Base-by-base conservation (phyloP, 2,113 vertebrate genomes). In the Etheostoma cragini region DNA sequence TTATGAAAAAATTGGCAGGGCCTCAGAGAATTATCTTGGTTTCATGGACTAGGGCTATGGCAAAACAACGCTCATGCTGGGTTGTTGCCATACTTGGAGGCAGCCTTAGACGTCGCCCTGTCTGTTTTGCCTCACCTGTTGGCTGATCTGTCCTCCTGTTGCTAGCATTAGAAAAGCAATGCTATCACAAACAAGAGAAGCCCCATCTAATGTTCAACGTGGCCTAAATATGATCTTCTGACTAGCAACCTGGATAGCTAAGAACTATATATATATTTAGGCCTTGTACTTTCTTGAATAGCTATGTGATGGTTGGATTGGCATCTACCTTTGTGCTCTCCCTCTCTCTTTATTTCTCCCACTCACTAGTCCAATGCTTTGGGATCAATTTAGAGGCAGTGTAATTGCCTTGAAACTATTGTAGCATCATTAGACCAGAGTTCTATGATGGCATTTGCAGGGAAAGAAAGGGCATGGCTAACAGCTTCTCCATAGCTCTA, bases 351-450 rank as follows among this genome's bases (percentile, higher is more conserved):
- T 60, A 76, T 82, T 79, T 81, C 78, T 68, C 66, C 64, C 72
- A 65, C 81, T 82, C 84, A 84, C 87, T 73, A 60, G 79, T 85
- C 90, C 87, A 92, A 67, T 89, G 86, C 92, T 90, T 93, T 91
- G 91, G 91, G 94, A 96, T 95, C 93, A 92, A 94, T 94, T 94
- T 94, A 83, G 90, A 92, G 86, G 64, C 82, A 80, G 76, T 92
- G 90, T 95, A 95, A 95, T 95, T 95, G 95, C 93, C 93, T 92
- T 90, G 89, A 94, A 94, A 94, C 93, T 93, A 93, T 85, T 93
- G 93, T 92, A 94, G 93, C 94, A 93, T 95, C 93, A 95, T 96
- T 95, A 96, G 91, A 89, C 85, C 88, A 72, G 72, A 91, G 94
- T 91, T 91, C 92, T 88, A 94, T 90, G 89, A 94, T 94, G 94